Conservation (phyloP, 1,140 invertebrate genomes). For the Eupristina koningsbergeri region DNA sequence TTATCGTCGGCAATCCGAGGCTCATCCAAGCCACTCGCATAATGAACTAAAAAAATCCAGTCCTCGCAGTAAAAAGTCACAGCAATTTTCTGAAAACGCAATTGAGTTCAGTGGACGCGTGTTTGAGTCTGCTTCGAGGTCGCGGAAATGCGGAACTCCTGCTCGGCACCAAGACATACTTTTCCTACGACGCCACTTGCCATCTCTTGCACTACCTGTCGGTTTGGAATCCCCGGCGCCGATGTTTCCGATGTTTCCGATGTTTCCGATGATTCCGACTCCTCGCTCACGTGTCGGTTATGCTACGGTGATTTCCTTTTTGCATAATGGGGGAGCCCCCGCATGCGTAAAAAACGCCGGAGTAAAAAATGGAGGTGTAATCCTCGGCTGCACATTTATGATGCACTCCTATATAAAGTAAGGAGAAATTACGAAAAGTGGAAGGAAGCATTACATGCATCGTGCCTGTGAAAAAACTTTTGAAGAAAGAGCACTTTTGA, state of each 20-base stretch:
- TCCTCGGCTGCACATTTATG: neutral
- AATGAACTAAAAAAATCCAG: neutral
- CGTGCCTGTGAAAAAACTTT: too few relatives aligned
- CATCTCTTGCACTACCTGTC: conserved; percentile 47
- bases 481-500: neutral
- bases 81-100: neutral
- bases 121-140: conserved; percentile 57
- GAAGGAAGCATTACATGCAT: neutral
- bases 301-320: conserved; percentile 37
- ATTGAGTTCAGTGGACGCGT: conserved; percentile 24
- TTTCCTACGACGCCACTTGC: conserved; percentile 63
- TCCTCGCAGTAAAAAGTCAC: neutral
- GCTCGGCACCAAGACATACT: conserved; percentile 70
- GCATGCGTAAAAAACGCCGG: conserved; percentile 1
- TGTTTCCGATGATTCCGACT: conserved; percentile 40
- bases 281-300: neutral
- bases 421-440: neutral
- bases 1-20: too few relatives aligned
- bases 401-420: neutral
- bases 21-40: neutral
- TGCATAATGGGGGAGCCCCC: conserved; percentile 31
- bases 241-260: conserved; percentile 19
- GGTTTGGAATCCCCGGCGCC: neutral
- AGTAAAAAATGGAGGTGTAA: conserved; percentile 5
- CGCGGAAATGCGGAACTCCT: conserved; percentile 70